Evolutionary conservation across 2,797 vertebrate species (phyloP).

Genomic region (Australoheros facetus): DNA sequence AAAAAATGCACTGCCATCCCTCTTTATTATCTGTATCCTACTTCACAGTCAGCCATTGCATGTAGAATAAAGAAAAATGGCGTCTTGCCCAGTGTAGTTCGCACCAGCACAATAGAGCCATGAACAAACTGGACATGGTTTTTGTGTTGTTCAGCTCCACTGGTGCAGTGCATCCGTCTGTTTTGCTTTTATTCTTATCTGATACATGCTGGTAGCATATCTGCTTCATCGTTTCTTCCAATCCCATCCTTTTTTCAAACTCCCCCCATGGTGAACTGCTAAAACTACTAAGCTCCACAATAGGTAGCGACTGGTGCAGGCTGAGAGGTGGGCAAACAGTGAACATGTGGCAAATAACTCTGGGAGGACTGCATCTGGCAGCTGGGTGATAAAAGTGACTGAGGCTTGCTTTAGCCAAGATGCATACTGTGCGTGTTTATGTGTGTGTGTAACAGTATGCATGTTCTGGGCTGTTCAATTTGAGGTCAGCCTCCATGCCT

Average conservation of each 20-base stretch:
- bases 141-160: background rate
- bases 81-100: background rate
- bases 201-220: background rate
- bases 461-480: slow-evolving; percentile 43
- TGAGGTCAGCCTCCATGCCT: slow-evolving; percentile 77
- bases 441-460: slow-evolving; percentile 36
- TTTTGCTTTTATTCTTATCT: slow-evolving; percentile 7
- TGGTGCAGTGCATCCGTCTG: slow-evolving; percentile 17
- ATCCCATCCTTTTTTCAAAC: background rate
- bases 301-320: slow-evolving; percentile 41
- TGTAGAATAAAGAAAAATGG: background rate
- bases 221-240: background rate
- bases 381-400: slow-evolving; percentile 57
- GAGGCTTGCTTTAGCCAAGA: slow-evolving; percentile 42
- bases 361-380: slow-evolving; percentile 48
- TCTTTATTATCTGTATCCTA: background rate
- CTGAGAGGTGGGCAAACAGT: slow-evolving; percentile 50
- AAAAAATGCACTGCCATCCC: background rate
- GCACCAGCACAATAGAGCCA: slow-evolving; percentile 27
- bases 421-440: slow-evolving; percentile 41
- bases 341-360: slow-evolving; percentile 37
- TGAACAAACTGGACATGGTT: background rate
- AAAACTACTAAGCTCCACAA: slow-evolving; percentile 1
- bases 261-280: background rate
- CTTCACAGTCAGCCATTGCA: background rate